Conservation (phyloP, 2,888 invertebrate genomes). For the Nysson spinosus region DNA sequence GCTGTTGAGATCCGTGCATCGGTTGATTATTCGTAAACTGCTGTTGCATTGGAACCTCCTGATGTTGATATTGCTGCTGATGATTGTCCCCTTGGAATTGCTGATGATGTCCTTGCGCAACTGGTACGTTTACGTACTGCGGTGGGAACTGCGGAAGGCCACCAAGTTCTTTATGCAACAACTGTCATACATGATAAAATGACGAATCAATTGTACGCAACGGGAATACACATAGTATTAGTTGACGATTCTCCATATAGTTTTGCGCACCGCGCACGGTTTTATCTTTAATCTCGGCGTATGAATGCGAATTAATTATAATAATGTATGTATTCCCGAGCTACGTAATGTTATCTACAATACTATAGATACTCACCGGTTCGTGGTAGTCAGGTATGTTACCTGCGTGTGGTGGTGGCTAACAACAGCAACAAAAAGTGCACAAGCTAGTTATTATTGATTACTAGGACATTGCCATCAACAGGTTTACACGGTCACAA, state of each 20-base stretch:
- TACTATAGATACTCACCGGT: constrained; percentile 62
- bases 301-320: no score
- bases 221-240: no score
- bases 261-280: no score
- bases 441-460: constrained; percentile 66
- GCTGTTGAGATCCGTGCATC: constrained; percentile 54
- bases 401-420: constrained; percentile 66
- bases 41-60: constrained; percentile 56
- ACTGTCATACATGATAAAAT: no score
- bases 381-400: constrained; percentile 60
- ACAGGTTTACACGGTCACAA: no score
- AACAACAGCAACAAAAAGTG: constrained; percentile 64
- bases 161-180: no score
- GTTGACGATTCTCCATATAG: no score
- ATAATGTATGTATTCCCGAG: no score
- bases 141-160: constrained; percentile 60
- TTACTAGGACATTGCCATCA: constrained; percentile 77
- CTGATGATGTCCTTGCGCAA: constrained; percentile 39
- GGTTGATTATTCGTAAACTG: constrained; percentile 50
- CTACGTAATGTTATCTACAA: constrained; percentile 1
- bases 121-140: constrained; percentile 44
- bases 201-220: no score
- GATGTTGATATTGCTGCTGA: constrained; percentile 59
- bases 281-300: no score
- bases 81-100: constrained; percentile 53